Evolutionary conservation across 1,140 invertebrate genomes (phyloP).

Genomic region (Ericerus pela): DNA sequence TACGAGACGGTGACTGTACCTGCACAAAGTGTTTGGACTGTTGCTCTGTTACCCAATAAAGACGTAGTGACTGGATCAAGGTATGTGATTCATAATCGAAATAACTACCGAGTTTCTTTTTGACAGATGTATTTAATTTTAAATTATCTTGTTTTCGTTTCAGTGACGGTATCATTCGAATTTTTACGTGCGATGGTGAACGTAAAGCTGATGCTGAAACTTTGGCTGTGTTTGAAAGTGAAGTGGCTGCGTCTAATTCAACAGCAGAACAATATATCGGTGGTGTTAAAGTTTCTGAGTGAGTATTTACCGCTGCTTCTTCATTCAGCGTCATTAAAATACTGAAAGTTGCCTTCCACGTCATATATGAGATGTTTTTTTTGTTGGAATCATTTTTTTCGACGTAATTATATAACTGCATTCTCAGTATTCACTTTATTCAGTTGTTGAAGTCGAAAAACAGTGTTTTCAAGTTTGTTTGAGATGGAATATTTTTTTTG

Average conservation of each 20-base stretch:
- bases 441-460: no score
- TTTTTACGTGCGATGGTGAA: constrained; percentile 58
- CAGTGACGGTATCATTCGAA: constrained; percentile 71
- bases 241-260: constrained; percentile 43
- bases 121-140: constrained; percentile 7
- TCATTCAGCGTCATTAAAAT: no score
- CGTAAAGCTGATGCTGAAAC: constrained; percentile 46
- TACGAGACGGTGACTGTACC: constrained; percentile 62
- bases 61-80: constrained; percentile 78
- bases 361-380: no score
- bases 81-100: constrained; percentile 29
- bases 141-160: constrained; percentile 16
- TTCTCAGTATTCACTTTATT: constrained; percentile 16
- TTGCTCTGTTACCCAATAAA: constrained; percentile 61
- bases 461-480: no score
- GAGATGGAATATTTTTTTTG: no score
- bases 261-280: constrained; percentile 49
- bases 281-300: constrained; percentile 46
- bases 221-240: constrained; percentile 49
- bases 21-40: constrained; percentile 76
- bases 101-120: neutral
- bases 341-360: no score
- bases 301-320: no score
- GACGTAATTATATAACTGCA: constrained; percentile 8
- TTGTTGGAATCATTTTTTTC: constrained; percentile 6